phyloP scores from a whole-genome alignment of 2,113 vertebrate species.

The Oncorhynchus masou region DNA sequence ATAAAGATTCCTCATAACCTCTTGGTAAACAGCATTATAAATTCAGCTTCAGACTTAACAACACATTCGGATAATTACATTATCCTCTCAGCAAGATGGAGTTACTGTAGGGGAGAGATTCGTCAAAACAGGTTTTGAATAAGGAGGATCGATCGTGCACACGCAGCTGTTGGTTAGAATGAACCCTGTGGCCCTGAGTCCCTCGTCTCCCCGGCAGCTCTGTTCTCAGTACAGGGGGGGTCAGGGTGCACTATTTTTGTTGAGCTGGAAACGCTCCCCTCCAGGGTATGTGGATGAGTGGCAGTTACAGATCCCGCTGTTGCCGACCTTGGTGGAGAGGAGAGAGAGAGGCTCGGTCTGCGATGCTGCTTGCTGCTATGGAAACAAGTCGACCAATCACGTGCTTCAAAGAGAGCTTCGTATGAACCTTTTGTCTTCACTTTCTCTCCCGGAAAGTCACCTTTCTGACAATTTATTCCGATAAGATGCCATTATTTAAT shows the following conservation, averaged over 20 bases:
- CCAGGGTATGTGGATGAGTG: conserved; percentile 77
- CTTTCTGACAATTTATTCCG: conserved; percentile 8
- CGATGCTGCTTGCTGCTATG: conserved; percentile 62
- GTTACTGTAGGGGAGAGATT: conserved; percentile 18
- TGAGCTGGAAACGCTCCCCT: conserved; percentile 80
- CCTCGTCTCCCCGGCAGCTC: not conserved
- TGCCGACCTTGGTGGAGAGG: conserved; percentile 75
- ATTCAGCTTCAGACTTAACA: conserved; percentile 10
- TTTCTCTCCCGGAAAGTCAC: conserved; percentile 26
- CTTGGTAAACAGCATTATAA: not conserved
- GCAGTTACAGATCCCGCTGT: conserved; percentile 66
- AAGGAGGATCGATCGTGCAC: conserved; percentile 28
- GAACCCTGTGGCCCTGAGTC: conserved; percentile 6
- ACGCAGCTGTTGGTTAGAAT: conserved; percentile 51
- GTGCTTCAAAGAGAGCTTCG: conserved; percentile 9
- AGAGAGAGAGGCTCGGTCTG: conserved; percentile 54
- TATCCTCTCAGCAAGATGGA: not conserved
- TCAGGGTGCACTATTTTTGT: conserved; percentile 72
- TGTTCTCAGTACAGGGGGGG: conserved; percentile 18
- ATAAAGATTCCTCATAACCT: not conserved
- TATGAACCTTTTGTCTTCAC: conserved; percentile 7
- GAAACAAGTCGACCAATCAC: conserved; percentile 18
- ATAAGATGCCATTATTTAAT: conserved; percentile 11
- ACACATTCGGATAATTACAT: conserved; percentile 18
- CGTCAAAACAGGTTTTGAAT: conserved; percentile 16